Evolutionary conservation across 2,113 vertebrate species (phyloP).

Genomic region (Cyanoderma ruficeps): DNA sequence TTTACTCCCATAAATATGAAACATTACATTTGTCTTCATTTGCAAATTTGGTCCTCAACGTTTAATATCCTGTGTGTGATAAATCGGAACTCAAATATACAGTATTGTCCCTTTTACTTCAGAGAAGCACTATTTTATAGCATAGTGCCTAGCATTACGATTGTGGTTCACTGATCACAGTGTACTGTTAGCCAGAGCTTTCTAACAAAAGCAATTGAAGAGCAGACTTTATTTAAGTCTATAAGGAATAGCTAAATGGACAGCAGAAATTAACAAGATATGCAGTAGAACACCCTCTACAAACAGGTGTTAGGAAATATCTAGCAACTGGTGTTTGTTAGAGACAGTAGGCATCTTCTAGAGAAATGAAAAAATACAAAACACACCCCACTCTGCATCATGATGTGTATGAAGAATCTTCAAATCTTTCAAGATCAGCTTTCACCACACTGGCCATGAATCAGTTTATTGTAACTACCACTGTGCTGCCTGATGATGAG

Average conservation of each 20-base stretch:
- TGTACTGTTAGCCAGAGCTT: constrained; percentile 66
- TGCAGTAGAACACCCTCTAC: constrained; percentile 56
- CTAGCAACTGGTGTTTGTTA: background rate
- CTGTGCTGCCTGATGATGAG: background rate
- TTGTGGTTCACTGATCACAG: background rate
- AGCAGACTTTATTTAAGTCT: constrained; percentile 41
- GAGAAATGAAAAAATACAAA: background rate
- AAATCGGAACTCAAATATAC: background rate
- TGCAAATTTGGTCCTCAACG: background rate
- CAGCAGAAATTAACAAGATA: constrained; percentile 74
- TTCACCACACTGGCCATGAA: background rate
- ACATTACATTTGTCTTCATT: background rate
- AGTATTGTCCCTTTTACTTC: background rate
- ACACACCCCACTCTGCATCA: background rate
- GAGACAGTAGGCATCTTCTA: background rate
- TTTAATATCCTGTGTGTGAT: background rate
- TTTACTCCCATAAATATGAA: background rate
- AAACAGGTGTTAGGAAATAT: background rate
- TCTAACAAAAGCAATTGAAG: constrained; percentile 37
- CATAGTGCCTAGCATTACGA: background rate
- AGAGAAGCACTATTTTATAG: background rate
- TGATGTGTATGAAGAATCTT: background rate
- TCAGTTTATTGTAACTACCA: background rate
- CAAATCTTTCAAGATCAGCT: background rate
- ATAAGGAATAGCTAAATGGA: constrained; percentile 47